Conservation (phyloP, 2,888 invertebrate species). For the Liposcelis brunnea region DNA sequence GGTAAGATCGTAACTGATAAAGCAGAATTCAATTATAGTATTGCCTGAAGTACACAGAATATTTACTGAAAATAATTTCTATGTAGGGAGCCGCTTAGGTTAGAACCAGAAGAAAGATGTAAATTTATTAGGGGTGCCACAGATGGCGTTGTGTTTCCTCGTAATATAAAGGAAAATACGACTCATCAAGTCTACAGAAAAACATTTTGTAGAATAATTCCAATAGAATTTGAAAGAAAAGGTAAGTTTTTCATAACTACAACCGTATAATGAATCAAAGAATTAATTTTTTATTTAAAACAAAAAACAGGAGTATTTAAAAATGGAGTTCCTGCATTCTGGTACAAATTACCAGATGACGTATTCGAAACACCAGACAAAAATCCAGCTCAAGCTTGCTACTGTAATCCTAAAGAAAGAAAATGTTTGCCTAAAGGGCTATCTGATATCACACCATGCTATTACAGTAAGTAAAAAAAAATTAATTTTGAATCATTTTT, state of each 20-base stretch:
- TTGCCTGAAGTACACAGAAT: background rate
- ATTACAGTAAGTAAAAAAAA: conserved; percentile 39
- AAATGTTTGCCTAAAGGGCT: conserved; percentile 41
- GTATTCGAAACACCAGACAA: conserved; percentile 36
- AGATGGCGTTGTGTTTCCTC: conserved; percentile 56
- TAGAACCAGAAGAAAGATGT: conserved; percentile 27
- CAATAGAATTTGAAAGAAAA: conserved; percentile 29
- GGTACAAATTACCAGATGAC: conserved; percentile 40
- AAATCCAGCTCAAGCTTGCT: conserved; percentile 45
- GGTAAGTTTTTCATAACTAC: conserved; percentile 2
- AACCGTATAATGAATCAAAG: too few relatives aligned
- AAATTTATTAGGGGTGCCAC: conserved; percentile 47
- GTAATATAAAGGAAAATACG: conserved; percentile 34
- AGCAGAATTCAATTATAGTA: background rate
- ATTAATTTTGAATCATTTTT: background rate
- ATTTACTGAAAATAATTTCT: too few relatives aligned
- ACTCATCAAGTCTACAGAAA: conserved; percentile 47
- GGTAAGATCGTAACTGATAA: background rate
- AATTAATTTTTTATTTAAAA: too few relatives aligned
- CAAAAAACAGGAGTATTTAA: conserved; percentile 19
- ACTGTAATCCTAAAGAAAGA: conserved; percentile 32
- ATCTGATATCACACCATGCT: conserved; percentile 51
- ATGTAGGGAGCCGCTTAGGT: background rate
- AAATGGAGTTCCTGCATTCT: conserved; percentile 37
- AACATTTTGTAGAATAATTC: conserved; percentile 56